These are phyloP conservation scores for Argentina silus DNA, from an alignment of 2,797 vertebrate genomes.

Conservation along the genomic window DNA sequence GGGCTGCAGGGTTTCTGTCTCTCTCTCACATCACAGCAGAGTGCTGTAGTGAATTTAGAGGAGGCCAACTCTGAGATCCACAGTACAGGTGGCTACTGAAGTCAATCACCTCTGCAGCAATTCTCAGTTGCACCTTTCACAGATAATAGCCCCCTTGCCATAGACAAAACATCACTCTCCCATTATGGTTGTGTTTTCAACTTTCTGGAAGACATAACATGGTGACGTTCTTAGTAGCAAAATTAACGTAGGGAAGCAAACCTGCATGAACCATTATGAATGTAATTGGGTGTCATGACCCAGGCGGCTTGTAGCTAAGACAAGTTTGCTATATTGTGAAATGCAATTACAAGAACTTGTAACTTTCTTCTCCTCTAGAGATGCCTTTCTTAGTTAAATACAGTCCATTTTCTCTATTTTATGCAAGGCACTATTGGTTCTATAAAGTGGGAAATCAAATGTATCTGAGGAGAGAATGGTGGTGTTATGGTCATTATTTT, in stretches of 20 bases:
- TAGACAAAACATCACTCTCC: neutral
- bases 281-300: neutral
- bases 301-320: neutral
- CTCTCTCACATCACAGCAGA: constrained; percentile 10
- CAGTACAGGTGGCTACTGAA: constrained; percentile 19
- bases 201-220: too few species aligned
- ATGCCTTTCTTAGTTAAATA: neutral
- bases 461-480: neutral
- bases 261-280: neutral
- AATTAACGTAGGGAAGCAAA: neutral
- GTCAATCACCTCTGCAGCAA: constrained; percentile 51
- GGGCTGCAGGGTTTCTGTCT: neutral
- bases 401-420: neutral
- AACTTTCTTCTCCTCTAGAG: neutral
- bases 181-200: neutral
- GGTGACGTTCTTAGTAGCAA: too few species aligned
- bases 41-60: constrained; percentile 16
- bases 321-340: neutral
- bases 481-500: neutral
- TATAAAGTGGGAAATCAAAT: neutral
- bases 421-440: neutral
- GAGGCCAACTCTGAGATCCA: neutral
- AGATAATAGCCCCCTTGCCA: constrained; percentile 31
- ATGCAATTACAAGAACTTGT: neutral
- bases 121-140: constrained; percentile 40